Percentiles rank a stretch among this genome's conserved stretches.
These are phyloP conservation scores for Philopotamus ludificatus DNA, from an alignment of 1,140 invertebrate genomes.

Conservation along the genomic window DNA sequence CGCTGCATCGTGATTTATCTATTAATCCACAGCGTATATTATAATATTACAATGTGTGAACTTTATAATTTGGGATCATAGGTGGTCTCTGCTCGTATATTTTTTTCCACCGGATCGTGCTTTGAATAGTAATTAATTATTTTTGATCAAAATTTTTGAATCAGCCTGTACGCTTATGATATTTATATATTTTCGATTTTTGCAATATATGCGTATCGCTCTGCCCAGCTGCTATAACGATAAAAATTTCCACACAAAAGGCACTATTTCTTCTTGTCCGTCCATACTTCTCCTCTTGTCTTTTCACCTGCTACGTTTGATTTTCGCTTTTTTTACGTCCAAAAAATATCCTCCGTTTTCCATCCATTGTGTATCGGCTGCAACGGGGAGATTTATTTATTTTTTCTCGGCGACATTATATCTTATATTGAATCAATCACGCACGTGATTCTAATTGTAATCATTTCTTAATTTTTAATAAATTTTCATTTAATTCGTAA, in stretches of 20 bases:
- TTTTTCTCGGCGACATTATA: too few relatives aligned
- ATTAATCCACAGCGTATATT: background rate
- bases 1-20: background rate
- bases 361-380: background rate
- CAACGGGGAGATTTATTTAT: too few relatives aligned
- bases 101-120: too few relatives aligned
- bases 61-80: too few relatives aligned
- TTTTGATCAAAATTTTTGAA: background rate
- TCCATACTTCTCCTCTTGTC: conserved; percentile 24
- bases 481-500: too few relatives aligned
- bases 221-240: conserved; percentile 25
- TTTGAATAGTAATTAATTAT: too few relatives aligned
- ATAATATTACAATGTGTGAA: too few relatives aligned
- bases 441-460: too few relatives aligned
- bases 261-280: conserved; percentile 33
- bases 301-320: conserved; percentile 25
- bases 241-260: conserved; percentile 38
- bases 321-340: background rate
- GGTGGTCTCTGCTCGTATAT: too few relatives aligned
- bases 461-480: too few relatives aligned
- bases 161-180: background rate
- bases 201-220: conserved; percentile 10
- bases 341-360: background rate
- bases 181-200: conserved; percentile 3
- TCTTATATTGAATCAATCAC: too few relatives aligned